Percentiles rank a stretch among this genome's conserved stretches.
Conservation (phyloP, 2,888 invertebrate genomes). For the Pyrgus malvae region DNA sequence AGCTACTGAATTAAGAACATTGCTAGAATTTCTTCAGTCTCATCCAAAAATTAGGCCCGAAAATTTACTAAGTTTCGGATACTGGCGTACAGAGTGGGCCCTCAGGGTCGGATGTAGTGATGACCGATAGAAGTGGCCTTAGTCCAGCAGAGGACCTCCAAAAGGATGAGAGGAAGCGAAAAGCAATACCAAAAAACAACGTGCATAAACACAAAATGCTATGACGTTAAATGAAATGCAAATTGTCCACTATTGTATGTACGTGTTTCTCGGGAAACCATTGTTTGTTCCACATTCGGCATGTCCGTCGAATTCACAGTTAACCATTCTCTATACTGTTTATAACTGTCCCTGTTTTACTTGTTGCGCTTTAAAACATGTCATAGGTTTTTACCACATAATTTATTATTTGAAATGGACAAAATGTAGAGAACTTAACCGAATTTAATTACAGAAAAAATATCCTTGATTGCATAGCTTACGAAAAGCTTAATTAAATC, state of each 20-base stretch:
- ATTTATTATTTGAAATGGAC: background rate
- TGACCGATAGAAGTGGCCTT: no score
- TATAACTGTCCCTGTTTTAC: background rate
- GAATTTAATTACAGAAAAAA: no score
- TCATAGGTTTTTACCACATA: background rate
- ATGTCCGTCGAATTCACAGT: conserved; percentile 31
- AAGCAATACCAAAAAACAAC: background rate
- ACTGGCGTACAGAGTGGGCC: no score
- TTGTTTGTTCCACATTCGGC: conserved; percentile 54
- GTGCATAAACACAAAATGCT: background rate
- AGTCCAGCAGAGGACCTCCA: no score
- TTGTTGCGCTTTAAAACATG: background rate
- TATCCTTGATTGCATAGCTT: no score
- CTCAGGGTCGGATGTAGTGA: no score
- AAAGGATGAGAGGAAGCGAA: background rate
- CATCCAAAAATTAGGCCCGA: no score
- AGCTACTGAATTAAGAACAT: no score
- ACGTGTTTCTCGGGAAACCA: conserved; percentile 54
- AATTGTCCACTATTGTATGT: conserved; percentile 1
- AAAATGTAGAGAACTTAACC: no score
- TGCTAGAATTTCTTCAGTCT: no score
- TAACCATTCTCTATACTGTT: conserved; percentile 43
- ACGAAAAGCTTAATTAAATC: no score
- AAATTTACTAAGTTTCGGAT: no score
- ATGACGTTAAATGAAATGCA: background rate